Percentiles rank a stretch among this genome's conserved stretches.
These are phyloP conservation scores for Penaeus indicus DNA, from an alignment of 1,140 invertebrate species.

Conservation along the genomic window DNA sequence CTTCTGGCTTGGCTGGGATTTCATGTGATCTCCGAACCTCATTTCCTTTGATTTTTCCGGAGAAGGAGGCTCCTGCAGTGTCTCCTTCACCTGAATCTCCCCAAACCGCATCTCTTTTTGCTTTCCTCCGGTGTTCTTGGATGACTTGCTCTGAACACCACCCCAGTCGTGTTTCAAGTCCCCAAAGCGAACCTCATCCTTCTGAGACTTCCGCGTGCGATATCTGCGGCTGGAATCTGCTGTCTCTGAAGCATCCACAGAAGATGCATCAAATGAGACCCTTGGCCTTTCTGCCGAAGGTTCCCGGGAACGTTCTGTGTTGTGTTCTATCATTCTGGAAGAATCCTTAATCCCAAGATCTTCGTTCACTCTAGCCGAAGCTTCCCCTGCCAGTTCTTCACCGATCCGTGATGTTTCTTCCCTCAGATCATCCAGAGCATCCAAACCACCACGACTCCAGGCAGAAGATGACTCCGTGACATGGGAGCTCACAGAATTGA, in stretches of 20 bases:
- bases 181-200: conserved; percentile 65
- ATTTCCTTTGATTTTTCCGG: conserved; percentile 9
- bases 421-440: conserved; percentile 63
- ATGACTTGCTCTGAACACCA: conserved; percentile 54
- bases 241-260: conserved; percentile 35
- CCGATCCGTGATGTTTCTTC: conserved; percentile 62
- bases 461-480: conserved; percentile 66
- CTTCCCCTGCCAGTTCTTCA: conserved; percentile 60
- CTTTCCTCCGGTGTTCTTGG: conserved; percentile 50
- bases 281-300: conserved; percentile 52
- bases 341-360: conserved; percentile 42
- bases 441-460: conserved; percentile 65
- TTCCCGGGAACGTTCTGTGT: conserved; percentile 13
- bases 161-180: conserved; percentile 66
- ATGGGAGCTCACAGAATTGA: conserved; percentile 56
- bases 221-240: conserved; percentile 29
- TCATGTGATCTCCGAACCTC: conserved; percentile 29
- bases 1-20: not conserved
- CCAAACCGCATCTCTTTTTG: conserved; percentile 64
- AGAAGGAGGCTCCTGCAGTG: conserved; percentile 2
- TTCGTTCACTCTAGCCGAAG: conserved; percentile 54
- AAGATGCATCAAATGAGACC: conserved; percentile 54
- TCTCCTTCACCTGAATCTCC: conserved; percentile 57
- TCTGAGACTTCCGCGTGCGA: conserved; percentile 41
- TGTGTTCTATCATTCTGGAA: conserved; percentile 62